A percentile compares a stretch with the other conserved stretches of the same genome.
Evolutionary conservation across 2,797 vertebrate genomes (phyloP).

Genomic region (Mustela erminea): DNA sequence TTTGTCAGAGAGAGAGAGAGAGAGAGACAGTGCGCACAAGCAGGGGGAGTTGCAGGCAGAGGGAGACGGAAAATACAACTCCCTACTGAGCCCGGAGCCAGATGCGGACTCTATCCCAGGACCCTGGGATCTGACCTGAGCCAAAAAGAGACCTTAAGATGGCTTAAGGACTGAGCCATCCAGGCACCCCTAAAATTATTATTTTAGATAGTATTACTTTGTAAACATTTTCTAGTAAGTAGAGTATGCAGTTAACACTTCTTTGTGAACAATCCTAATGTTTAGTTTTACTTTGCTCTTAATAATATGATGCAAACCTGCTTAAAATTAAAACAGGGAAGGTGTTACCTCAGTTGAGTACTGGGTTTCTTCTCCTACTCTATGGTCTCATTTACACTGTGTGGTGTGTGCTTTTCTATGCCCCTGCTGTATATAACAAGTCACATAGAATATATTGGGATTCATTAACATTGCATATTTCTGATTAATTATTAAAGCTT

Average conservation of each 20-base stretch:
- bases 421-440: conserved; percentile 2
- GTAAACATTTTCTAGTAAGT: conserved; percentile 11
- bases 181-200: no score
- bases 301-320: not conserved
- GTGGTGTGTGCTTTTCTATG: not conserved
- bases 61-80: no score
- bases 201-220: not conserved
- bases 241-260: not conserved
- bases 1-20: no score
- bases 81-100: no score
- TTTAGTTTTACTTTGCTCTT: not conserved
- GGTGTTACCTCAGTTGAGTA: not conserved
- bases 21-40: no score
- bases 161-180: no score
- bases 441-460: conserved; percentile 13
- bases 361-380: not conserved
- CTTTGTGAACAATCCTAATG: not conserved
- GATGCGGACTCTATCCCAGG: no score
- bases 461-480: conserved; percentile 79
- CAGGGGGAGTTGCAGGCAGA: no score
- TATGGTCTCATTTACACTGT: not conserved
- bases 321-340: not conserved
- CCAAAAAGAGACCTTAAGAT: no score
- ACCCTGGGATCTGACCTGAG: no score
- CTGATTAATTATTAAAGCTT: conserved; percentile 84